Evolutionary conservation across 2,113 vertebrate genomes (phyloP), one percentile per base, ranked within the genome.

Genomic region (Neodon shergylaensis): DNA sequence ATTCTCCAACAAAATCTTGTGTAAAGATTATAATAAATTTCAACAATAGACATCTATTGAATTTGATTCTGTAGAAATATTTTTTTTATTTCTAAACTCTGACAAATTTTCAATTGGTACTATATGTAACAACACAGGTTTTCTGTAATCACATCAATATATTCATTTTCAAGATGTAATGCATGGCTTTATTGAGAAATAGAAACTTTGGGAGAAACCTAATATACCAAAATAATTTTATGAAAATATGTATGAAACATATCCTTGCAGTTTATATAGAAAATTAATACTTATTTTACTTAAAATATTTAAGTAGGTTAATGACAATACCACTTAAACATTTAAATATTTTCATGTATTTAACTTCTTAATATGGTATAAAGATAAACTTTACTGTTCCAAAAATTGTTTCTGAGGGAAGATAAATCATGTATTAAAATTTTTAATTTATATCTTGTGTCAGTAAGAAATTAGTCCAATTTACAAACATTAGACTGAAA

Each of bases 261-360:
- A 74, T 22, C 31, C 24, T 5, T 54, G 44, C 77, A 86, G 1
- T 61, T 95, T 81, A 16, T 72, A 58, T 14, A 73, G 54, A 91
- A 21, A 77, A 93, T 82, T 52, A 36, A n/a, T 90, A 14, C 10
- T 74, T 79, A 86, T 85, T 92, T 66, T 26, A 61, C 49, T 95
- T 94, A 58, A 96, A 82, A 65, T 81, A 88, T 54, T 90, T 91
- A 90, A 91, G 42, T 84, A 63, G 92, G 73, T 94, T 94, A 96
- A 87, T 68, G 72, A 24, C 79, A 86, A 24, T 82, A 42, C 6
- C 12, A 70, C 36, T 76, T 86, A 68, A 1, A 65, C 10, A 65
- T 84, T 91, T 87, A 90, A 88, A 83, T 84, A 77, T 91, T 88
- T 88, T 76, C 19, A 92, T 70, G 31, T 47, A 44, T 82, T 72